A percentile compares a stretch with the other conserved stretches of the same genome.
Evolutionary conservation across 2,888 invertebrate genomes (phyloP).

Genomic region (Ectemnius lituratus): DNA sequence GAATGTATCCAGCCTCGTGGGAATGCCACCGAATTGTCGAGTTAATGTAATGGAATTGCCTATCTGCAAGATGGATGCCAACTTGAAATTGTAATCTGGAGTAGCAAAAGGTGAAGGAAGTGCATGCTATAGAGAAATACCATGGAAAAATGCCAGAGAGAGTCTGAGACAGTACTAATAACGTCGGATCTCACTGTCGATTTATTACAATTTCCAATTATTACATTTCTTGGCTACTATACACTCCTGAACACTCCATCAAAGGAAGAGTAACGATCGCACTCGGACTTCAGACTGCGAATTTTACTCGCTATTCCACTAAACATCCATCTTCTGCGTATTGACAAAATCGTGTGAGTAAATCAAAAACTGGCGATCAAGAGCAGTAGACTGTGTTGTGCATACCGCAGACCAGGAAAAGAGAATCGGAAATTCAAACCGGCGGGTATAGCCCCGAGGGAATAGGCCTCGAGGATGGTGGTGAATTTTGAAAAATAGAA

Average conservation of each 20-base stretch:
- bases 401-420: too few species aligned
- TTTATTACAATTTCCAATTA: conserved; percentile 76
- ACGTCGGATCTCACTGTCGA: conserved; percentile 63
- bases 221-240: conserved; percentile 73
- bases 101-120: background rate
- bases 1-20: too few species aligned
- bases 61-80: background rate
- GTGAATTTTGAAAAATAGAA: conserved; percentile 2
- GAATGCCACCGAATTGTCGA: too few species aligned
- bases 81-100: background rate
- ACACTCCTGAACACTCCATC: conserved; percentile 30
- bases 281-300: conserved; percentile 47
- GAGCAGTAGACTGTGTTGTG: too few species aligned
- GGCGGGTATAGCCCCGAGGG: background rate
- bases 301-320: conserved; percentile 14
- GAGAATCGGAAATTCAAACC: too few species aligned
- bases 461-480: conserved; percentile 5
- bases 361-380: too few species aligned
- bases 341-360: too few species aligned
- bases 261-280: conserved; percentile 51
- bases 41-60: too few species aligned
- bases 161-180: conserved; percentile 70
- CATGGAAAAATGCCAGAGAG: conserved; percentile 30
- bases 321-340: too few species aligned
- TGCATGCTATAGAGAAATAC: too few species aligned